Evolutionary conservation across 2,113 vertebrate genomes (phyloP), one percentile per base, ranked within the genome.

Genomic region (Corydoras maculifer): DNA sequence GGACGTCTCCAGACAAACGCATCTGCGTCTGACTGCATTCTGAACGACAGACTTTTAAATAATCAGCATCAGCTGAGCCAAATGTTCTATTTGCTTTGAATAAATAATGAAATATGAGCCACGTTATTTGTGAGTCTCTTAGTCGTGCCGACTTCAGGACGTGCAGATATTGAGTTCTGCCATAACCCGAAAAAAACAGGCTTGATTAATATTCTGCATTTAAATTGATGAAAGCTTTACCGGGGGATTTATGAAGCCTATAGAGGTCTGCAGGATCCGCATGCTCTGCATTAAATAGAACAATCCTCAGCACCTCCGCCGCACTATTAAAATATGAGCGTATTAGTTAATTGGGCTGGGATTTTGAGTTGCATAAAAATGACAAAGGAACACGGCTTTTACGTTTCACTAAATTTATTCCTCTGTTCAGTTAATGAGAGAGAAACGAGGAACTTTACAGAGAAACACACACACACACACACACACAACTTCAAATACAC

Each of bases 201-300:
- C 35, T 29, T 76, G 72, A 78, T 81, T 64, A 78, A 78, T 70
- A 75, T 69, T 77, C 58, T 51, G 65, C 65, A 65, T 78, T 78
- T 70, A 75, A 66, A 78, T 68, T 57, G 69, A 77, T 71, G 61
- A 59, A 74, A 75, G 58, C 61, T 75, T 66, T 75, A 64, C 59
- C 8, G 55, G 35, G 35, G 69, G 76, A 73, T 65, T 76, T 74
- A 78, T 77, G 72, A 77, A 70, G 63, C 14, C 76, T 76, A 55
- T 49, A n/a, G 71, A 69, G 68, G 65, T 77, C 68, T 70, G 48
- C 69, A 63, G 65, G 62, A 75, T 74, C 55, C 18, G 69, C 77
- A 43, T 32, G 30, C 25, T 55, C n/a, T 3, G 51, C 48, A 61
- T 58, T 53, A 63, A 62, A 70, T 66, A 50, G 68, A 74, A 48